Percentiles rank a stretch among this genome's conserved stretches.
These are phyloP conservation scores for Pandemis heparana DNA, from an alignment of 2,888 invertebrate genomes.

Conservation along the genomic window DNA sequence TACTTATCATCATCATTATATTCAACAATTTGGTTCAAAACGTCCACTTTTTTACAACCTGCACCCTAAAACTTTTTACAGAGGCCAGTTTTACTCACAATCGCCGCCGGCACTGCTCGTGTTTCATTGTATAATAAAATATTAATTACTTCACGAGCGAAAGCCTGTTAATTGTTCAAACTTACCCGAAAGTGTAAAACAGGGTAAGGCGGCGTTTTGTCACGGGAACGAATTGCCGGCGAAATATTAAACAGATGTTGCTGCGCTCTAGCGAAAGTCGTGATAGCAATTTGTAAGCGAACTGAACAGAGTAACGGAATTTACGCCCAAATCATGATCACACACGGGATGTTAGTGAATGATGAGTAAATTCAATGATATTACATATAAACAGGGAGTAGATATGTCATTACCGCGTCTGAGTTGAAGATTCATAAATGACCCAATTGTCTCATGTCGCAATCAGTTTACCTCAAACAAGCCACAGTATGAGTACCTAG, in stretches of 20 bases:
- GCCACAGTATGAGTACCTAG: too few relatives aligned
- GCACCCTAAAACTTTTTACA: neutral
- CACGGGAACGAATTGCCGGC: conserved; percentile 53
- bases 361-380: too few relatives aligned
- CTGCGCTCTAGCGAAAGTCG: conserved; percentile 45
- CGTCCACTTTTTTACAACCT: too few relatives aligned
- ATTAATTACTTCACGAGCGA: neutral
- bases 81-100: neutral
- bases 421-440: too few relatives aligned
- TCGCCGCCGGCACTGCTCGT: neutral
- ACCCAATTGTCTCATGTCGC: too few relatives aligned
- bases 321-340: neutral
- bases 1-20: too few relatives aligned
- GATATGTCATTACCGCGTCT: too few relatives aligned
- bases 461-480: too few relatives aligned
- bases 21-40: too few relatives aligned
- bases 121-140: conserved; percentile 2
- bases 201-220: conserved; percentile 49
- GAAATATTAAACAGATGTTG: conserved; percentile 60
- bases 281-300: conserved; percentile 54
- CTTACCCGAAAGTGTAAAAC: conserved; percentile 30
- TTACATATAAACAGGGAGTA: too few relatives aligned
- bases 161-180: conserved; percentile 14
- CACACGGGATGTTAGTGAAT: neutral
- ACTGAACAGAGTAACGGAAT: conserved; percentile 25